Evolutionary conservation across 2,113 vertebrate species (phyloP), one percentile per base, ranked within the genome.

Genomic region (Todiramphus chloris): DNA sequence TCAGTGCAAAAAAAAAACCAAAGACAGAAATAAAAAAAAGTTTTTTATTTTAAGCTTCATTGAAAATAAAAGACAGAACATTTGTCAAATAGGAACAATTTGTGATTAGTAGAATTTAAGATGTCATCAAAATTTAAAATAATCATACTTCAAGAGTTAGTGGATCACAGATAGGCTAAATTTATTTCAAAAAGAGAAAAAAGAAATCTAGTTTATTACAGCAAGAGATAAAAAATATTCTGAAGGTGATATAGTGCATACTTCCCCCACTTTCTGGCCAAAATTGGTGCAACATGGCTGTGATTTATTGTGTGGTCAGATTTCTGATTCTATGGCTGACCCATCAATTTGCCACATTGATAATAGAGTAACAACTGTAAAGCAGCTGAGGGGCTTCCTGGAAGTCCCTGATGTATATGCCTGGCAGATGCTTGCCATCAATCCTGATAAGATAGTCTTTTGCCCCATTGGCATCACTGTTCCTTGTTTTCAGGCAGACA

Each of bases 1-100:
- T 30, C 75, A 63, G 41, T 91, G 53, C 75, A 89, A 79, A 92
- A 95, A 83, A 55, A 55, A 93, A 95, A 79, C 62, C n/a, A 93
- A 64, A 68, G 44, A 69, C 31, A 88, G 56, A 80, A 80, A 58
- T 31, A 84, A 75, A 43, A 68, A 68, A 73, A 76, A 31, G 19
- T 64, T 90, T 82, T 84, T 85, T 89, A 84, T 94, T 89, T 83
- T 84, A 87, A 73, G 55, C 35, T 76, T 69, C 43, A 56, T 48
- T 89, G 60, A 89, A 88, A 97, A 79, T 33, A 77, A 87, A 90
- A 87, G 55, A 15, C 31, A 81, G 37, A 78, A 35, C 11, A 83
- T 84, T 85, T 76, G 25, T 60, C 9, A 35, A 59, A 62, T 16
- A 39, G n/a, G 25, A 69, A 66, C 14, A 90, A 35, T 64, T 72